phyloP scores from a whole-genome alignment of 2,797 vertebrate species.

The Cygnus olor region DNA sequence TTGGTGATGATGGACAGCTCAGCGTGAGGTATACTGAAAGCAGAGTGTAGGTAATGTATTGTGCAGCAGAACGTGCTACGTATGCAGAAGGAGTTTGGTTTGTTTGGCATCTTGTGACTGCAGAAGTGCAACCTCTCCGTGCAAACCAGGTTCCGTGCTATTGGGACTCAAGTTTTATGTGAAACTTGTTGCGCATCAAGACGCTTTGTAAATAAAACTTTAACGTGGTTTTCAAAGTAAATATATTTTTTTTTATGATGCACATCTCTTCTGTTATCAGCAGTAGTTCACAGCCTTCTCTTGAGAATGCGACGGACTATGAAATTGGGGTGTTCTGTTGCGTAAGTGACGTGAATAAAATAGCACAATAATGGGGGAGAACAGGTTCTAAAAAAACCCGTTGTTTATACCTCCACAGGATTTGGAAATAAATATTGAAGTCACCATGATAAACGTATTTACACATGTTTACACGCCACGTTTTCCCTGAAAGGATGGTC shows the following conservation, averaged over 20 bases:
- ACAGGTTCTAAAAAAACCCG: neutral
- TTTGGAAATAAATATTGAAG: neutral
- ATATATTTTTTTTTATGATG: neutral
- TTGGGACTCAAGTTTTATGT: neutral
- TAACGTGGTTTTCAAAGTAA: neutral
- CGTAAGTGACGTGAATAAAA: neutral
- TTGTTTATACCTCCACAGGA: neutral
- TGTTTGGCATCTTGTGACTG: neutral
- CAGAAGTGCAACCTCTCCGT: neutral
- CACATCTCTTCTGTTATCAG: neutral
- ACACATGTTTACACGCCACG: neutral
- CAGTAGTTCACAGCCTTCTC: neutral
- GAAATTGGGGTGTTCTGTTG: neutral
- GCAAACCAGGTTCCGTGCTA: neutral
- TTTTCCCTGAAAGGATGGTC: neutral
- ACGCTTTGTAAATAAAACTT: neutral
- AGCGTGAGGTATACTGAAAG: neutral
- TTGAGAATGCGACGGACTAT: neutral
- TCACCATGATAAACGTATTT: neutral
- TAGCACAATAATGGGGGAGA: neutral
- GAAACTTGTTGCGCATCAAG: neutral
- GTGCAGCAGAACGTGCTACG: neutral
- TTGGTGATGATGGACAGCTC: neutral
- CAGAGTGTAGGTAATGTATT: neutral
- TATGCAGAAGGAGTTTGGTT: too few species aligned